These are phyloP conservation scores for Cynopterus sphinx DNA, from an alignment of 2,797 vertebrate species.

Conservation along the genomic window DNA sequence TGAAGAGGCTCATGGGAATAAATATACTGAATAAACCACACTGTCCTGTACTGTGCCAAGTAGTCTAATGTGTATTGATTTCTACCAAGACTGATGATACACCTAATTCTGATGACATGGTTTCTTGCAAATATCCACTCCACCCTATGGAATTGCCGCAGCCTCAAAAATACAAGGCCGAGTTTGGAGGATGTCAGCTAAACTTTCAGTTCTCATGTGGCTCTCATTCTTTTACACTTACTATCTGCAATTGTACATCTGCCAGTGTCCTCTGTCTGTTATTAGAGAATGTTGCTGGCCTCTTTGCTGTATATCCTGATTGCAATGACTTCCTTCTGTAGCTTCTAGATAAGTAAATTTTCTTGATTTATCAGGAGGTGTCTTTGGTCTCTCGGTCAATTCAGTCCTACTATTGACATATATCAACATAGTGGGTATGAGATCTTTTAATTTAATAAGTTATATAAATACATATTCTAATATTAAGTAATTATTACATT, in stretches of 20 bases:
- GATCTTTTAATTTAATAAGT: slow-evolving; percentile 56
- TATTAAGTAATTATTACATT: background rate
- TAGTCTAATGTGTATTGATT: background rate
- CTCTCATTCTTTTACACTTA: background rate
- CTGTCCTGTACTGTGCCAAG: background rate
- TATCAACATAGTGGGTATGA: background rate
- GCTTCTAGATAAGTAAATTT: slow-evolving; percentile 62
- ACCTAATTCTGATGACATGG: background rate
- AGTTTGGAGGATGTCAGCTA: slow-evolving; percentile 6
- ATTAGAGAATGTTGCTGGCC: slow-evolving; percentile 48
- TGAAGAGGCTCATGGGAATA: background rate
- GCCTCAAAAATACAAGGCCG: background rate
- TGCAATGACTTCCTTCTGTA: slow-evolving; percentile 71
- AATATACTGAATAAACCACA: background rate
- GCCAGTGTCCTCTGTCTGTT: slow-evolving; percentile 59
- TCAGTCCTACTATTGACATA: slow-evolving; percentile 43
- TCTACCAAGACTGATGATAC: background rate
- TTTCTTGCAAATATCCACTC: background rate
- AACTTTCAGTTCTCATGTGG: background rate
- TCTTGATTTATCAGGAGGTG: slow-evolving; percentile 69
- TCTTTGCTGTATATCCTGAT: slow-evolving; percentile 51
- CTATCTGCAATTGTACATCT: slow-evolving; percentile 63
- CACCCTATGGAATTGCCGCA: background rate
- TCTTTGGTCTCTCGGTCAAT: slow-evolving; percentile 51
- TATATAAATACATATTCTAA: background rate